Conservation (phyloP, 2,797 vertebrate species). For the Epinephelus malabaricus region DNA sequence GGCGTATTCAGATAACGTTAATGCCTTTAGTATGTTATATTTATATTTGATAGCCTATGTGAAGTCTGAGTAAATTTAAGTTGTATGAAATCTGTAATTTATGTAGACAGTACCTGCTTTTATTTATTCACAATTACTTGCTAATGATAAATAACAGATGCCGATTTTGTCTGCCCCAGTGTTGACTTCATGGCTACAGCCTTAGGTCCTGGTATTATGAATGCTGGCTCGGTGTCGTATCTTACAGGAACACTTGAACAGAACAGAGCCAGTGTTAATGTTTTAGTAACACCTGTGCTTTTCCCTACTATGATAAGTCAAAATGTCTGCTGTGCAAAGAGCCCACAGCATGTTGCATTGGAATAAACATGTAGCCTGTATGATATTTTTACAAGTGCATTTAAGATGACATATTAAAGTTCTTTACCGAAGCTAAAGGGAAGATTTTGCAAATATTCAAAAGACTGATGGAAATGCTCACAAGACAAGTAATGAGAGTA, state of each 20-base stretch:
- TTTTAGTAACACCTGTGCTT: neutral
- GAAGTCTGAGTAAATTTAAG: too few relatives aligned
- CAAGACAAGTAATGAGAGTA: neutral
- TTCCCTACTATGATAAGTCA: neutral
- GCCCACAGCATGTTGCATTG: neutral
- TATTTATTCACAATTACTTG: too few relatives aligned
- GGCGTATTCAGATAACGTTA: too few relatives aligned
- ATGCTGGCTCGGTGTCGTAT: neutral
- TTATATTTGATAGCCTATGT: too few relatives aligned
- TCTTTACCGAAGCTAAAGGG: neutral
- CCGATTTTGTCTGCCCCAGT: too few relatives aligned
- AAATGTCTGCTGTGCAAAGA: neutral
- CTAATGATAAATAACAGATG: too few relatives aligned
- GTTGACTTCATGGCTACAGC: too few relatives aligned
- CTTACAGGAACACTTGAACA: neutral
- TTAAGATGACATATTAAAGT: neutral
- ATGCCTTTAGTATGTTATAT: too few relatives aligned
- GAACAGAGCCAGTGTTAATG: neutral
- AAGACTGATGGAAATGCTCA: neutral
- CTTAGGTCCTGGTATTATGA: neutral
- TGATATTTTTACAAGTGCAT: neutral
- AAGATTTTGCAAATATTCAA: neutral
- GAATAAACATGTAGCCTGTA: neutral
- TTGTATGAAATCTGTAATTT: too few relatives aligned
- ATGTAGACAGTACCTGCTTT: too few relatives aligned